A percentile compares a stretch with the other conserved stretches of the same genome.
phyloP scores from a whole-genome alignment of 2,797 vertebrate species.

The Anguilla obscura region DNA sequence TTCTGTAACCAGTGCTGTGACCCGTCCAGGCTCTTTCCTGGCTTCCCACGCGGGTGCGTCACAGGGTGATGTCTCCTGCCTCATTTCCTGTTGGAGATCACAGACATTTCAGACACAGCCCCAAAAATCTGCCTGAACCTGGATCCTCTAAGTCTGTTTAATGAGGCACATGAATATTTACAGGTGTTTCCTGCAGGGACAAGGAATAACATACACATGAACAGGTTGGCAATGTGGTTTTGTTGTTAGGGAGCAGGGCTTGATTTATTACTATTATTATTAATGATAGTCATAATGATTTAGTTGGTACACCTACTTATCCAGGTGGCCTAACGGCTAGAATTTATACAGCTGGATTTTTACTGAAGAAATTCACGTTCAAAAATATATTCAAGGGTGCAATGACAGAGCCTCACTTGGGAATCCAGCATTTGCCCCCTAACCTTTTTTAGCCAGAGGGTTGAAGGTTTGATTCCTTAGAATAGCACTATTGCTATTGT shows the following conservation, averaged over 20 bases:
- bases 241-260: neutral
- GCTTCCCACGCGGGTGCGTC: conserved; percentile 56
- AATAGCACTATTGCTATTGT: neutral
- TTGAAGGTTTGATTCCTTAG: neutral
- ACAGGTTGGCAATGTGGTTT: conserved; percentile 39
- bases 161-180: conserved; percentile 54
- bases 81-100: conserved; percentile 58
- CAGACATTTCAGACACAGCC: conserved; percentile 48
- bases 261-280: neutral
- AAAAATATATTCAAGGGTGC: neutral
- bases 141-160: conserved; percentile 45
- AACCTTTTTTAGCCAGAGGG: neutral
- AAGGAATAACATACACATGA: conserved; percentile 40
- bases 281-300: neutral
- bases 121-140: conserved; percentile 49
- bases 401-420: neutral
- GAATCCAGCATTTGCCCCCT: neutral
- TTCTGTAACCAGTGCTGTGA: conserved; percentile 44
- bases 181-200: conserved; percentile 48
- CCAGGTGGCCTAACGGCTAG: conserved; percentile 27
- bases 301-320: neutral
- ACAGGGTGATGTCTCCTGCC: conserved; percentile 52
- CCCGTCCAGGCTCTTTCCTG: conserved; percentile 32
- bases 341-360: conserved; percentile 15
- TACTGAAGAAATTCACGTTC: conserved; percentile 28